phyloP scores from a whole-genome alignment of 2,888 invertebrate genomes.

The Macaria notata region DNA sequence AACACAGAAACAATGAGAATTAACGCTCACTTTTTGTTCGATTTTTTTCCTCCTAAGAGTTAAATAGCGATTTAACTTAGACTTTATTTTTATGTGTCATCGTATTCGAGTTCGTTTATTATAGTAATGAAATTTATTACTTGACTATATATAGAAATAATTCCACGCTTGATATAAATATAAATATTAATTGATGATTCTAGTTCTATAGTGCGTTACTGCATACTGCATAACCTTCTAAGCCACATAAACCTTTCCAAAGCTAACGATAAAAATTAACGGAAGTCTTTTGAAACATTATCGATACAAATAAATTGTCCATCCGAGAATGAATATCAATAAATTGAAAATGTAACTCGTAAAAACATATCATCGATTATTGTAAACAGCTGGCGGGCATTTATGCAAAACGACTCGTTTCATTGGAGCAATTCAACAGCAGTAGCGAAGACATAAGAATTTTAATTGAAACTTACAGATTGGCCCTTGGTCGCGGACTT shows the following conservation, averaged over 20 bases:
- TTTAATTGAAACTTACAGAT: conserved; percentile 61
- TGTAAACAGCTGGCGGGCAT: conserved; percentile 80
- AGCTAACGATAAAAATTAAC: conserved; percentile 53
- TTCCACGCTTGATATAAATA: no score
- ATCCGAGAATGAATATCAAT: conserved; percentile 73
- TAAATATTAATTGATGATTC: no score
- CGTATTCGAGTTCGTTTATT: conserved; percentile 3
- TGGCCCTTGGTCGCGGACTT: conserved; percentile 33
- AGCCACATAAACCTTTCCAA: conserved; percentile 59
- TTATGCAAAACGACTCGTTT: conserved; percentile 73
- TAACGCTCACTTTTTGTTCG: conserved; percentile 52
- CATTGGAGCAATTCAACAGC: conserved; percentile 71
- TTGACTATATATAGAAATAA: no score
- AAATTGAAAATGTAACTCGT: conserved; percentile 77
- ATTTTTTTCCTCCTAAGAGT: conserved; percentile 44
- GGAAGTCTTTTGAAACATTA: conserved; percentile 71
- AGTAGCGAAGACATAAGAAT: conserved; percentile 65
- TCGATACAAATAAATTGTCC: conserved; percentile 77
- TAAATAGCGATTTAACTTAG: conserved; percentile 24
- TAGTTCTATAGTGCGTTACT: no score
- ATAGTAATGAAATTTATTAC: no score
- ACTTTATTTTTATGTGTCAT: not conserved
- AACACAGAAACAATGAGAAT: conserved; percentile 64
- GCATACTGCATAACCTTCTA: conserved; percentile 28
- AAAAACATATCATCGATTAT: conserved; percentile 80